phyloP scores from a whole-genome alignment of 1,140 invertebrate genomes.

The Chionoecetes opilio region DNA sequence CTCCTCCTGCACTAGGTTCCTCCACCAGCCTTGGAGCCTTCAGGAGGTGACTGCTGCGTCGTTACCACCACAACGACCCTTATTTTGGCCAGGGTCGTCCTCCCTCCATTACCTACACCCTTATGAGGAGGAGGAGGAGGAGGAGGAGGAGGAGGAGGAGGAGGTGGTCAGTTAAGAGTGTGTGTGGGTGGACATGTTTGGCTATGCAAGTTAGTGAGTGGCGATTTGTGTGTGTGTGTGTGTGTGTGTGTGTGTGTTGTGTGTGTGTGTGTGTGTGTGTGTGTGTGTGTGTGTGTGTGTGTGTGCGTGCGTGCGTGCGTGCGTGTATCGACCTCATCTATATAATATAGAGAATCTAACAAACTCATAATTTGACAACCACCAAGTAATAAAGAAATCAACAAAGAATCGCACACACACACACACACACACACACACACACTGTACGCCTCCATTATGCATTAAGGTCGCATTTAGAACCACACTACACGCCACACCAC shows the following conservation, averaged over 20 bases:
- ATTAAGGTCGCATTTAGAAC: too few relatives aligned
- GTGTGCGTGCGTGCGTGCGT: neutral
- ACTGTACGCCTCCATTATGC: too few relatives aligned
- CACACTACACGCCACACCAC: too few relatives aligned
- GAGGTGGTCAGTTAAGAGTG: neutral
- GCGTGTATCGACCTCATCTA: too few relatives aligned
- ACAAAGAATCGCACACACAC: neutral
- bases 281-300: neutral
- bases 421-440: neutral
- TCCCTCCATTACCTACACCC: neutral
- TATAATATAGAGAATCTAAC: too few relatives aligned
- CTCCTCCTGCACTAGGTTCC: too few relatives aligned
- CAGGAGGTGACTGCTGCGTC: too few relatives aligned
- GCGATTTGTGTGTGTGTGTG: neutral
- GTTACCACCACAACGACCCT: neutral
- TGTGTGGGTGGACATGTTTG: neutral
- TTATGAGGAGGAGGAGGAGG: slow-evolving; percentile 25
- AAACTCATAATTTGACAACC: too few relatives aligned
- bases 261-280: slow-evolving; percentile 27
- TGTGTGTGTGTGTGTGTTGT: slow-evolving; percentile 28
- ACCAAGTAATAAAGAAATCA: neutral
- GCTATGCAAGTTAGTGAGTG: neutral
- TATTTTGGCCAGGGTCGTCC: neutral
- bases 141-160: neutral
- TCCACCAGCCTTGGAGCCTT: too few relatives aligned